These are phyloP conservation scores for Dasypolia templi DNA, from an alignment of 2,888 invertebrate genomes.

Conservation along the genomic window DNA sequence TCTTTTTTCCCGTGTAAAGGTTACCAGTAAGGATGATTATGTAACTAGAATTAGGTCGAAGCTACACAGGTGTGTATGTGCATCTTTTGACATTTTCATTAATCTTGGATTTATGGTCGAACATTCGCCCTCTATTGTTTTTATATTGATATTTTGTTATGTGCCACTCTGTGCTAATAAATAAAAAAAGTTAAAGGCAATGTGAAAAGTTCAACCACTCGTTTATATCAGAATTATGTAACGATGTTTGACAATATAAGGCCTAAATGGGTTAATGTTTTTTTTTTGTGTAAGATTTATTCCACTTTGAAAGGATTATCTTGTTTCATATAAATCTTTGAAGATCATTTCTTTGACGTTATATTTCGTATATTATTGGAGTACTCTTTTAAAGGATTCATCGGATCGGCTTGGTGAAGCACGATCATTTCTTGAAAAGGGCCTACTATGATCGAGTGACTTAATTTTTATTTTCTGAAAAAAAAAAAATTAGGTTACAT, in stretches of 20 bases:
- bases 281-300: conserved; percentile 33
- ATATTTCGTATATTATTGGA: conserved; percentile 22
- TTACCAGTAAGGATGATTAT: conserved; percentile 57
- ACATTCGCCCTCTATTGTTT: conserved; percentile 68
- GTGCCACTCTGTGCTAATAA: conserved; percentile 67
- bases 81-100: conserved; percentile 79
- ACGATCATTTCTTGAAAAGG: conserved; percentile 1
- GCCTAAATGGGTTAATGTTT: conserved; percentile 31
- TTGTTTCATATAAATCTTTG: conserved; percentile 39
- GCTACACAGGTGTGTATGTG: conserved; percentile 75
- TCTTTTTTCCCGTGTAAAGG: conserved; percentile 50
- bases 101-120: conserved; percentile 74
- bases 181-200: conserved; percentile 60
- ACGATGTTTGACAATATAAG: conserved; percentile 35
- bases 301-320: conserved; percentile 49
- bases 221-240: conserved; percentile 26
- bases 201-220: conserved; percentile 11
- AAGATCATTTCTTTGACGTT: conserved; percentile 29
- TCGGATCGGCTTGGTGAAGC: background rate
- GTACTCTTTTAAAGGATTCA: conserved; percentile 25
- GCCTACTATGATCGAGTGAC: background rate
- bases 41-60: conserved; percentile 75
- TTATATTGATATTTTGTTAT: conserved; percentile 71
- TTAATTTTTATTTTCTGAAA: conserved; percentile 2
- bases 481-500: background rate